A percentile compares a stretch with the other conserved stretches of the same genome.
phyloP scores from a whole-genome alignment of 1,140 invertebrate species.

The Trachelipus rathkii region DNA sequence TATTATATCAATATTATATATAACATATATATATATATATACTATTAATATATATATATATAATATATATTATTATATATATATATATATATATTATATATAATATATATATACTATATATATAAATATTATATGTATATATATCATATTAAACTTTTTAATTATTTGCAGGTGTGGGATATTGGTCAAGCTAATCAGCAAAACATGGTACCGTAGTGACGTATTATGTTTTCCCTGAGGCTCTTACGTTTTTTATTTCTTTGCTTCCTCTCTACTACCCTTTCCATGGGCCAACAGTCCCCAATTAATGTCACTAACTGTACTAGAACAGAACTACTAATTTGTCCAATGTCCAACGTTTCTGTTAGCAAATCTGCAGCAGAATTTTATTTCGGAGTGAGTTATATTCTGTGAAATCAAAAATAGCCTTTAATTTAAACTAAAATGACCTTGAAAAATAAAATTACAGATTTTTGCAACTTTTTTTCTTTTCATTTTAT shows the following conservation, averaged over 20 bases:
- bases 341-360: neutral
- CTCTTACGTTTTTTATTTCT: conserved; percentile 80
- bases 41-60: too few relatives aligned
- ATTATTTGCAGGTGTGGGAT: conserved; percentile 51
- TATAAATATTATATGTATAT: too few relatives aligned
- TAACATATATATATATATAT: too few relatives aligned
- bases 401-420: neutral
- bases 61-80: too few relatives aligned
- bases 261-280: conserved; percentile 60
- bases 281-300: conserved; percentile 68
- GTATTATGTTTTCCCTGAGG: conserved; percentile 55
- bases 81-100: too few relatives aligned
- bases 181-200: conserved; percentile 50
- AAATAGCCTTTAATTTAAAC: too few relatives aligned
- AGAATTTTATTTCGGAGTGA: neutral
- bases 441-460: too few relatives aligned
- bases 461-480: too few relatives aligned
- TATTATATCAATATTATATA: too few relatives aligned
- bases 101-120: too few relatives aligned
- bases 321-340: neutral
- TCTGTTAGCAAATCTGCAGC: neutral
- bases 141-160: too few relatives aligned
- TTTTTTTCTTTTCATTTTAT: too few relatives aligned
- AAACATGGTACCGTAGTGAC: conserved; percentile 50
- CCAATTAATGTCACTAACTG: neutral